phyloP scores from a whole-genome alignment of 2,888 invertebrate species.

The Leucophenga montana region DNA sequence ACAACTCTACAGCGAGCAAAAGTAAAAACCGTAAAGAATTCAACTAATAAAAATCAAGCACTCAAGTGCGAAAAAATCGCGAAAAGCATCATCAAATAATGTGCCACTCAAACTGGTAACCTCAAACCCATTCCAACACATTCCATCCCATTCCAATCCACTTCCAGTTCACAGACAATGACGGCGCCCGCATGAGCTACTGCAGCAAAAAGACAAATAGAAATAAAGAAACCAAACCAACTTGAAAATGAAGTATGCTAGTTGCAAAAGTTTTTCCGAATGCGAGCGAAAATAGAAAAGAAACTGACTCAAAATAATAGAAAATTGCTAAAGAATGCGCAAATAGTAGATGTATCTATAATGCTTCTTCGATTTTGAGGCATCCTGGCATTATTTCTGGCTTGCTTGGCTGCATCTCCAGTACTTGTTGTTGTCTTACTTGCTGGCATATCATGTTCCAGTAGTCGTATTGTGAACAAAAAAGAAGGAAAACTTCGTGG shows the following conservation, averaged over 20 bases:
- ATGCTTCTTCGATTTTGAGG: conserved; percentile 15
- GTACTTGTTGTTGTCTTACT: no score
- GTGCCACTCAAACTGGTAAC: conserved; percentile 61
- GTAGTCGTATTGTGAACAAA: neutral
- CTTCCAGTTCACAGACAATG: neutral
- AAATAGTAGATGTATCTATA: conserved; percentile 30
- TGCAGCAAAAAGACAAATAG: conserved; percentile 32
- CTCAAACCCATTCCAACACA: conserved; percentile 8
- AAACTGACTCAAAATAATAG: conserved; percentile 39
- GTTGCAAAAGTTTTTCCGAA: conserved; percentile 31
- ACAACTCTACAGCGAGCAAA: neutral
- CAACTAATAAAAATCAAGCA: conserved; percentile 73
- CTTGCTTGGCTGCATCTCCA: neutral
- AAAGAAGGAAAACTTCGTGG: conserved; percentile 32
- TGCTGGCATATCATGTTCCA: conserved; percentile 14
- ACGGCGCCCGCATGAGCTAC: conserved; percentile 36
- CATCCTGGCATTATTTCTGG: neutral
- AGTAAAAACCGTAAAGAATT: conserved; percentile 69
- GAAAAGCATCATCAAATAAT: conserved; percentile 70
- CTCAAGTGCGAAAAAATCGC: conserved; percentile 73
- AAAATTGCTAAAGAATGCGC: conserved; percentile 48
- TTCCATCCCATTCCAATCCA: no score
- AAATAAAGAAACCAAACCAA: conserved; percentile 44
- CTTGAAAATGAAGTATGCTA: conserved; percentile 49
- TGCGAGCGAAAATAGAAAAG: conserved; percentile 29